These are phyloP conservation scores for Drosophila kambysellisi DNA, from an alignment of 2,888 invertebrate genomes.

Conservation along the genomic window DNA sequence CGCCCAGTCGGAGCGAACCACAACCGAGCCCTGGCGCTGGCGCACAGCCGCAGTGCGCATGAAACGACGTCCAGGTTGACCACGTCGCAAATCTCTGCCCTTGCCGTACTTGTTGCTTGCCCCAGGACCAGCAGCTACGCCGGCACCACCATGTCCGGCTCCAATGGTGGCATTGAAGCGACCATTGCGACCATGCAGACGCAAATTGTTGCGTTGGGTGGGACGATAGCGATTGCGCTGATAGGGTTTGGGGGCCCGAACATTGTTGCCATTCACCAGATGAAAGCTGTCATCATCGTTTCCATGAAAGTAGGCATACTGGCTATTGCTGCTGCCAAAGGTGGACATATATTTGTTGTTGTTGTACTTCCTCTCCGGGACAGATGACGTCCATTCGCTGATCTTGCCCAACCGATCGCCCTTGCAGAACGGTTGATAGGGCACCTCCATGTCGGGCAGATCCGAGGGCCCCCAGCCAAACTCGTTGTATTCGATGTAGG, in stretches of 20 bases:
- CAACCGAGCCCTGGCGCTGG: conserved; percentile 98
- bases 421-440: conserved; percentile 99
- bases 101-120: conserved; percentile 93
- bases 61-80: conserved; percentile 92
- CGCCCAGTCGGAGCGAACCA: conserved; percentile 97
- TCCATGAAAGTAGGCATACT: conserved; percentile 99
- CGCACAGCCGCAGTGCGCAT: conserved; percentile 94
- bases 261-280: conserved; percentile 93
- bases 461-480: conserved; percentile 98
- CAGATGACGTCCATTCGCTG: conserved; percentile 98
- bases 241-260: conserved; percentile 94
- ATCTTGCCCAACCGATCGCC: conserved; percentile 99
- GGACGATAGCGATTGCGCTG: conserved; percentile 96
- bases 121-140: conserved; percentile 87
- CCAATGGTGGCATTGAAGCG: conserved; percentile 85
- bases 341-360: conserved; percentile 96
- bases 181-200: conserved; percentile 86
- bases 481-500: conserved; percentile 83
- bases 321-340: conserved; percentile 96
- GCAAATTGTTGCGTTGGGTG: conserved; percentile 88
- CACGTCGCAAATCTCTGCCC: conserved; percentile 90
- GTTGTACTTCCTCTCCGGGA: conserved; percentile 96
- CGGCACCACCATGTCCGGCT: conserved; percentile 86
- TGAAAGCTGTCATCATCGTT: conserved; percentile 99
- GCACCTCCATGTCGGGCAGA: conserved; percentile 91